Base-by-base conservation (phyloP, 2,888 invertebrate genomes). In the Sarcophaga subvicina region DNA sequence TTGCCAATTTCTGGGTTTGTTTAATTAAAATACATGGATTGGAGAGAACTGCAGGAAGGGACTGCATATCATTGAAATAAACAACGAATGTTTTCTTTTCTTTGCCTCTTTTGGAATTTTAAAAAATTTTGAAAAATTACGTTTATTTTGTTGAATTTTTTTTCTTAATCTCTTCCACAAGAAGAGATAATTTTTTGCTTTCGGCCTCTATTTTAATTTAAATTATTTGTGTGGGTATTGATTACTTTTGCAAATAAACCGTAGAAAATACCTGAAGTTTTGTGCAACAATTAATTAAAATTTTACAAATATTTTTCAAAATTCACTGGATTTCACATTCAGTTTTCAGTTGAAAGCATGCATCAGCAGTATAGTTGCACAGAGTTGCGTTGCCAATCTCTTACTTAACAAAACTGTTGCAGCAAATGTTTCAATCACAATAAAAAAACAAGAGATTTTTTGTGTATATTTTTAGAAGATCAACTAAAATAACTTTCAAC, bases 211-310 rank as follows among this genome's bases (percentile, higher is more conserved):
- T 14, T 54, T 54, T 54, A 54, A 54, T 54, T 54, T 17, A 54
- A 54, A 14, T 37, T 37, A 37, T 37, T 37, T 8, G 4, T 54
- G 14, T 17, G 37, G 10, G 0, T 10, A 37, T 37, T 37, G 37
- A 54, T 54, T 14, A 17, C 54, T 14, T 14, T 4, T 14, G 5
- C 17, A 54, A 54, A 54, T 54, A 17, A 54, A 54, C 12, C 17
- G 54, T 14, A 14, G 5, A 4, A 78, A 80, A 70, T 64, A 80
- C 70, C 75, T 75, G 54, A 54, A 54, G 4, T 54, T 80, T 73
- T 70, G 64, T 70, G 73, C 45, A 79, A 45, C 25, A 67, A 83
- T 80, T 63, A 69, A n/a, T 37, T 37, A 37, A 37, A 37, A 37
- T 37, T 10, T 37, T 37, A 2, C 8, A 37, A 37, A 37, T 10